Conservation (phyloP, 2,797 vertebrate genomes). For the Luscinia luscinia region DNA sequence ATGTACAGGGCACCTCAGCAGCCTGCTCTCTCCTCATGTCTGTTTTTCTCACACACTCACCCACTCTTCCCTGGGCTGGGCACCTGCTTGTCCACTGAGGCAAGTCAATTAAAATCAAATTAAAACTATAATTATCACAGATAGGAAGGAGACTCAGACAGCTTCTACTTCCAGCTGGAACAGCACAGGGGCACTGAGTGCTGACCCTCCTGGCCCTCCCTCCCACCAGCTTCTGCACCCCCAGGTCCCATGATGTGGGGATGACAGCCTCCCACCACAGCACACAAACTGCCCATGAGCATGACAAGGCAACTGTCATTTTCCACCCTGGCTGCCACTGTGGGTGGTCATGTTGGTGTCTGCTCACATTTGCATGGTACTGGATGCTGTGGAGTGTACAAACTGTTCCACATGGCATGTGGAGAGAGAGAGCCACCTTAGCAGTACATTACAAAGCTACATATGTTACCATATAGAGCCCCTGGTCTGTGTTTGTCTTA, state of each 20-base stretch:
- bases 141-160: background rate
- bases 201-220: background rate
- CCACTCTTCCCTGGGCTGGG: background rate
- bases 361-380: rapidly evolving
- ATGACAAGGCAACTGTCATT: background rate
- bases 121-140: background rate
- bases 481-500: background rate
- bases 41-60: background rate
- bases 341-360: background rate
- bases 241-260: background rate
- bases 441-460: background rate
- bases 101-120: background rate
- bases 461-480: background rate
- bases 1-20: background rate
- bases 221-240: rapidly evolving
- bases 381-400: background rate
- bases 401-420: background rate
- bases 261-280: background rate
- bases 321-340: background rate
- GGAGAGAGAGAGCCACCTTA: background rate
- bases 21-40: background rate
- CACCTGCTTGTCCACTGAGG: background rate
- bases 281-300: background rate
- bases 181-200: rapidly evolving
- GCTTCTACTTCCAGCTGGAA: background rate